These are phyloP conservation scores for Pristionchus arcanus DNA, from an alignment of 2,888 invertebrate genomes.

Conservation along the genomic window DNA sequence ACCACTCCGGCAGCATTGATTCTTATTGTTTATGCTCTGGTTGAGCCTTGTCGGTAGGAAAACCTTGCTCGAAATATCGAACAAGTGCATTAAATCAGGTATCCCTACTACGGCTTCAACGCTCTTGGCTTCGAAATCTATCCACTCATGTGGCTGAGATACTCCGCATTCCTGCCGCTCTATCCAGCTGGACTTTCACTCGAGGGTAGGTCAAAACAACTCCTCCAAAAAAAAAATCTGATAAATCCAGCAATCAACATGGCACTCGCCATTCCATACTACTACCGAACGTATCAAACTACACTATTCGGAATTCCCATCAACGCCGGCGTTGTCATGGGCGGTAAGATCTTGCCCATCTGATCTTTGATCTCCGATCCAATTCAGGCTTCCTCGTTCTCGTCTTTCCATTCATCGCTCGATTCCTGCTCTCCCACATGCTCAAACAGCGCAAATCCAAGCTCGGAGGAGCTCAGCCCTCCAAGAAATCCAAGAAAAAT, in stretches of 20 bases:
- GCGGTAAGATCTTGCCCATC: slow-evolving; percentile 80
- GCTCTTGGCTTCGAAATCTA: slow-evolving; percentile 87
- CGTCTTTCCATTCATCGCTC: slow-evolving; percentile 87
- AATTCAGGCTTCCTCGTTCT: slow-evolving; percentile 85
- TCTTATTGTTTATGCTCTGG: slow-evolving; percentile 43
- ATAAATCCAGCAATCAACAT: slow-evolving; percentile 79
- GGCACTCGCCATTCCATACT: slow-evolving; percentile 89
- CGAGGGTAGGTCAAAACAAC: slow-evolving; percentile 84
- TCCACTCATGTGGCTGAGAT: slow-evolving; percentile 92
- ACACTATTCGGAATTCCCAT: slow-evolving; percentile 84
- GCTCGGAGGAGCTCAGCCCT: slow-evolving; percentile 49
- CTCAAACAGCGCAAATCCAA: slow-evolving; percentile 84
- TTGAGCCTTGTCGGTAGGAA: slow-evolving; percentile 50
- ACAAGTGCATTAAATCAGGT: slow-evolving; percentile 83
- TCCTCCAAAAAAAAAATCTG: neutral
- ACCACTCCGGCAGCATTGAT: neutral
- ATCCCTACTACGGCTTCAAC: slow-evolving; percentile 92
- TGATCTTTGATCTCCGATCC: neutral
- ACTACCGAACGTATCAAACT: slow-evolving; percentile 86
- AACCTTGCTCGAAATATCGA: neutral
- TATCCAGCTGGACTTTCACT: slow-evolving; percentile 93
- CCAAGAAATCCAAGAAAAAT: slow-evolving; percentile 55
- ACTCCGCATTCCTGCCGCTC: slow-evolving; percentile 93
- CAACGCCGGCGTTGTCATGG: slow-evolving; percentile 88
- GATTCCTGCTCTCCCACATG: slow-evolving; percentile 90